These are phyloP conservation scores for Enteromius anoplus DNA, from an alignment of 2,797 vertebrate species.

Conservation along the genomic window DNA sequence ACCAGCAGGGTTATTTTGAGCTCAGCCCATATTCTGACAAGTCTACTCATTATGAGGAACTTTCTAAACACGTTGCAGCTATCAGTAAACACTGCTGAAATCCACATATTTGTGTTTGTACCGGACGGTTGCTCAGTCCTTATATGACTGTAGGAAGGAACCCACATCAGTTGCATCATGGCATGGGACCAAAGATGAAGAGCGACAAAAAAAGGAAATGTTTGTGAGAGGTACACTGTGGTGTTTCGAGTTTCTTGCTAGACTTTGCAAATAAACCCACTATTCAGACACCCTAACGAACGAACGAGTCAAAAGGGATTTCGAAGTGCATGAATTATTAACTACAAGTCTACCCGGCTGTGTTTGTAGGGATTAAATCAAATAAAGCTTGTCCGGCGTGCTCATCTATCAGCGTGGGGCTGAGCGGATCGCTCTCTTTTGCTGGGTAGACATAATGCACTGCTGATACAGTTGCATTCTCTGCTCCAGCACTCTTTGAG, in stretches of 20 bases:
- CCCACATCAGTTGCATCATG: conserved; percentile 45
- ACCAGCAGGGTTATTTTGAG: conserved; percentile 21
- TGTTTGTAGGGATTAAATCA: conserved; percentile 31
- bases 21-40: conserved; percentile 13
- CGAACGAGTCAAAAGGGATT: conserved; percentile 60
- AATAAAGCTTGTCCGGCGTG: conserved; percentile 11
- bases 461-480: conserved; percentile 22
- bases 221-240: background rate
- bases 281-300: conserved; percentile 62
- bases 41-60: conserved; percentile 31
- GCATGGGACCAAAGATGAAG: conserved; percentile 25
- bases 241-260: conserved; percentile 22
- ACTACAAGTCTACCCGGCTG: conserved; percentile 43
- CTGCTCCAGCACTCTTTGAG: conserved; percentile 16
- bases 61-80: conserved; percentile 29
- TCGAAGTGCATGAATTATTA: conserved; percentile 63
- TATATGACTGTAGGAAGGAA: background rate
- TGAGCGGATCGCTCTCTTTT: conserved; percentile 32
- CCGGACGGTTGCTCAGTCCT: conserved; percentile 2
- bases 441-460: conserved; percentile 33
- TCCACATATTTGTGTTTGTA: conserved; percentile 37
- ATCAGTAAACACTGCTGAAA: conserved; percentile 32
- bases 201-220: background rate
- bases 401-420: conserved; percentile 36
- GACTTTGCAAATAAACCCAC: conserved; percentile 57